Conservation (phyloP, 2,797 vertebrate species). For the Cottoperca gobio region DNA sequence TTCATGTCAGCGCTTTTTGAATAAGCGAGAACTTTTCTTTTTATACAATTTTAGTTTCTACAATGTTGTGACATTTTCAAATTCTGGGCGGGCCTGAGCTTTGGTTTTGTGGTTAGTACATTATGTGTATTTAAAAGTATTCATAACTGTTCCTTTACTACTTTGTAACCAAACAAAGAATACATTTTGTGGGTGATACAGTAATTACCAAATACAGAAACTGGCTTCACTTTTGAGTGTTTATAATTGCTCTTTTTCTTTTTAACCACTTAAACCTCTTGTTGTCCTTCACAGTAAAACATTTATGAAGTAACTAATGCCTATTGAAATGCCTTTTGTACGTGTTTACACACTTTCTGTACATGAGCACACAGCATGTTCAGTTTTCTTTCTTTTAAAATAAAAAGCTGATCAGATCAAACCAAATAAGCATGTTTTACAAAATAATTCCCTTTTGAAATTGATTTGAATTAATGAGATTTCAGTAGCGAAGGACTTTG, state of each 20-base stretch:
- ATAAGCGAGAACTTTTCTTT: not conserved
- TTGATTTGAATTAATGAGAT: not conserved
- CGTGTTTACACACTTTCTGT: constrained; percentile 44
- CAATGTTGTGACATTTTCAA: not conserved
- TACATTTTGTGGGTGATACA: not conserved
- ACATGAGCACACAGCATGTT: constrained; percentile 41
- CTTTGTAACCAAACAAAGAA: constrained; percentile 45
- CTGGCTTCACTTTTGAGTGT: constrained; percentile 36
- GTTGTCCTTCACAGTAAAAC: constrained; percentile 9
- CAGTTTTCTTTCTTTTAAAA: constrained; percentile 16
- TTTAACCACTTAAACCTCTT: constrained; percentile 59
- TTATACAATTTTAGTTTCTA: constrained; percentile 5
- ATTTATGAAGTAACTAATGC: constrained; percentile 14
- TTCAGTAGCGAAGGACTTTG: not conserved
- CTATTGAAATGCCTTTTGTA: constrained; percentile 39
- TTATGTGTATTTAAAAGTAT: constrained; percentile 17
- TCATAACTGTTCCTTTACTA: constrained; percentile 11
- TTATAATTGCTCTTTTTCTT: constrained; percentile 1
- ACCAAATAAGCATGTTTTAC: constrained; percentile 44
- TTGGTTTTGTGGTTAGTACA: constrained; percentile 9
- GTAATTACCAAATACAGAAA: constrained; percentile 46
- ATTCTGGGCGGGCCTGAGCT: not conserved
- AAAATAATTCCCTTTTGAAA: constrained; percentile 6
- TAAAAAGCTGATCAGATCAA: constrained; percentile 11
- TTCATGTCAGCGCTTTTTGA: not conserved